Base-by-base conservation (phyloP, 2,888 invertebrate genomes). In the Ethmia dodecea region DNA sequence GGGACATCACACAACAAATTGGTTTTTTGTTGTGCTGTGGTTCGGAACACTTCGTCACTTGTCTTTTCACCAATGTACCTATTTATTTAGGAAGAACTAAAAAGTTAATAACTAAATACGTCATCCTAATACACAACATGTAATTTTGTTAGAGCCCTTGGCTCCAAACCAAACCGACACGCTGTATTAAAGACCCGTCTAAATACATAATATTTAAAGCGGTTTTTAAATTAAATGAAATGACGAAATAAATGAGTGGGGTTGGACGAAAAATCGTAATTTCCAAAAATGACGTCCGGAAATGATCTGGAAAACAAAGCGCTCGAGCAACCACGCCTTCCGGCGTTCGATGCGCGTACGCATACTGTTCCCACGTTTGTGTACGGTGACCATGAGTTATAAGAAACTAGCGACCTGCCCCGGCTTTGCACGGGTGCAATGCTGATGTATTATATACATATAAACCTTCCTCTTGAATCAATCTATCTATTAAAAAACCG, bases 281-380 rank as follows among this genome's bases (percentile, higher is more conserved):
- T 72, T 64, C 54, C 53, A 59, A 69, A 75, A 70, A 65, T 53
- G 68, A 60, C 59, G 73, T 66, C 81, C 83, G 84, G 84, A 84
- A 78, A 83, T 72, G 64, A 62, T 76, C 71, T 68, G 70, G 68
- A 77, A 78, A 80, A 79, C 78, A 80, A 81, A 81, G 75, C 76
- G 67, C 48, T 63, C 47, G 62, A 42, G 39, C 49, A 62, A 57
- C 73, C 72, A 72, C 78, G 74, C 81, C 79, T 52, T 64, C 57
- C 44, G 43, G 45, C 60, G 60, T 54, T 60, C 51, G 56, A 42
- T 65, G 67, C 64, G 65, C 61, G 40, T 51, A 61, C 67, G 71
- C 71, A 70, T 67, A 69, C 62, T 62, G 76, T 83, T 83, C 83
- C 81, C 83, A 83, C 81, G 81, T 70, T 62, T 51, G 31, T 34